A percentile compares a stretch with the other conserved stretches of the same genome.
Conservation (phyloP, 2,888 invertebrate species). For the Pycnomerus fuliginosus region DNA sequence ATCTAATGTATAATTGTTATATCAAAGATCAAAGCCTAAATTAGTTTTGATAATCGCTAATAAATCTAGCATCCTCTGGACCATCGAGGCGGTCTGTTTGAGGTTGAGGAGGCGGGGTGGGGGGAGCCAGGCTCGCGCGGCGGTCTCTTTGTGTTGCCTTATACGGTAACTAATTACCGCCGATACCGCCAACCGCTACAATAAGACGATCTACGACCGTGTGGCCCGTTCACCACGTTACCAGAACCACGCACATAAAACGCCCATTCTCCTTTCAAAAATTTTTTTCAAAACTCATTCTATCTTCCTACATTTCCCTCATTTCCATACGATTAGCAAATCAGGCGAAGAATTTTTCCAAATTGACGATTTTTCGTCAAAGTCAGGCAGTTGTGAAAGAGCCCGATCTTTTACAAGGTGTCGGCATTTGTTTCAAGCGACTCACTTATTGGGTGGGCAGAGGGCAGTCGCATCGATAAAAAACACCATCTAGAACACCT, state of each 20-base stretch:
- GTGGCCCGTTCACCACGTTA: constrained; percentile 36
- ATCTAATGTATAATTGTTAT: constrained; percentile 35
- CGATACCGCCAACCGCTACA: constrained; percentile 47
- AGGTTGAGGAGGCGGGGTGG: constrained; percentile 32
- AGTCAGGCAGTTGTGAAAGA: constrained; percentile 19
- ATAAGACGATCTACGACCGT: constrained; percentile 40
- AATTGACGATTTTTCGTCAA: not conserved
- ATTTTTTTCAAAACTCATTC: not conserved
- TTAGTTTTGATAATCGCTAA: constrained; percentile 49
- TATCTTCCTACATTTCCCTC: not conserved
- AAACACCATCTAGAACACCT: constrained; percentile 49
- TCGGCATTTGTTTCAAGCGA: constrained; percentile 48
- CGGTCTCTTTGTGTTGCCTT: constrained; percentile 51
- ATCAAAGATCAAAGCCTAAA: constrained; percentile 44
- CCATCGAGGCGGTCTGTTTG: constrained; percentile 46
- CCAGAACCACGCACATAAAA: not conserved
- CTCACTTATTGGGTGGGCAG: constrained; percentile 52
- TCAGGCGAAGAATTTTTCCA: not conserved
- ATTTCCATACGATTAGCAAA: not conserved
- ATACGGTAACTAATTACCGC: constrained; percentile 53
- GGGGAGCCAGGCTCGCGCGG: constrained; percentile 46
- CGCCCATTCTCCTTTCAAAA: not conserved
- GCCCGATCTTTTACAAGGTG: constrained; percentile 43
- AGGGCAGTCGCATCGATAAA: constrained; percentile 47
- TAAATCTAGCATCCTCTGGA: constrained; percentile 41